A percentile compares a stretch with the other conserved stretches of the same genome.
Conservation (phyloP, 2,888 invertebrate species). For the Caenorhabditis plicata region DNA sequence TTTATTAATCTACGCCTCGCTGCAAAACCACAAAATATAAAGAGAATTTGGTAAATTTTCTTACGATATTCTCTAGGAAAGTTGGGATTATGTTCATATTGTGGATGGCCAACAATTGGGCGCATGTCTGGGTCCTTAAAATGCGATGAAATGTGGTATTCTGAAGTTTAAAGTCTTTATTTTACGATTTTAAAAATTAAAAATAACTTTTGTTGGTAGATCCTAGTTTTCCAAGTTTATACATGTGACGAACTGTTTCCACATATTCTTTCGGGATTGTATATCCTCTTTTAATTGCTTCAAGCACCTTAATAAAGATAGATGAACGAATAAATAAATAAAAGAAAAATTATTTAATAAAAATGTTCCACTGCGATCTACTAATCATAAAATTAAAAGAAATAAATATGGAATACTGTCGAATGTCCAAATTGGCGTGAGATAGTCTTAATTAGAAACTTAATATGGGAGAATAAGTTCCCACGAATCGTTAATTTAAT, state of each 20-base stretch:
- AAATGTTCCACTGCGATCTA: too few relatives aligned
- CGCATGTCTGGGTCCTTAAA: constrained; percentile 2
- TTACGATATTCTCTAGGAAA: constrained; percentile 4
- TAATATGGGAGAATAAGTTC: too few relatives aligned
- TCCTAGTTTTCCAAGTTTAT: neutral
- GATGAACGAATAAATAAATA: too few relatives aligned
- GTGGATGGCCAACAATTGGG: neutral
- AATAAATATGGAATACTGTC: too few relatives aligned
- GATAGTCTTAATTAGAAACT: too few relatives aligned
- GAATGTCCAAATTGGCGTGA: too few relatives aligned
- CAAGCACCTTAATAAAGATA: too few relatives aligned
- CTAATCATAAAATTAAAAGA: too few relatives aligned
- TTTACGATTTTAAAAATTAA: neutral
- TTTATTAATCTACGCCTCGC: neutral
- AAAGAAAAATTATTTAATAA: too few relatives aligned
- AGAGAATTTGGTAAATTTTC: neutral
- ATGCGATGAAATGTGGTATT: neutral
- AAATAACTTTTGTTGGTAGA: neutral
- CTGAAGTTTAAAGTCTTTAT: neutral
- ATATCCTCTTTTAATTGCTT: neutral
- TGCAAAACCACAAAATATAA: neutral
- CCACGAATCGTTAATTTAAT: too few relatives aligned
- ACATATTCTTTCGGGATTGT: neutral
- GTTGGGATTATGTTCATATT: constrained; percentile 1
- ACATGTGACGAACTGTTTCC: neutral